A percentile compares a stretch with the other conserved stretches of the same genome.
These are phyloP conservation scores for Zoroaster sp. DNA, from an alignment of 53 echinoderm and acorn worm genomes.

Conservation along the genomic window DNA sequence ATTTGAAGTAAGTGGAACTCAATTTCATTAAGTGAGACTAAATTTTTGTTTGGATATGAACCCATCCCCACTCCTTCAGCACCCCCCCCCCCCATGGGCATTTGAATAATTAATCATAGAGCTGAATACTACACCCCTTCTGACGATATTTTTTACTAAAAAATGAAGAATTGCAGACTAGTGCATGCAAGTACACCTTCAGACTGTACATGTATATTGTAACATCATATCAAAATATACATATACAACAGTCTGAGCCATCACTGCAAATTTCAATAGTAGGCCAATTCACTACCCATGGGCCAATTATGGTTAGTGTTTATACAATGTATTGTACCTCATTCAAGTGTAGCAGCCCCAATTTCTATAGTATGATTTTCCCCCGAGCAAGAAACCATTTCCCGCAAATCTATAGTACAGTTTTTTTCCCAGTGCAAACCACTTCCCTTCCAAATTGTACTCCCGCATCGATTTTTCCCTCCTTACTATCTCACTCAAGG, in stretches of 20 bases:
- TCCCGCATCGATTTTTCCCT: background rate
- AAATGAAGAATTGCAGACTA: too few species aligned
- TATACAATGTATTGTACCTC: background rate
- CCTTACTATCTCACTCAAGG: constrained; percentile 3
- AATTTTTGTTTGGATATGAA: too few species aligned
- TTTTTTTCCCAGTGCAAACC: background rate
- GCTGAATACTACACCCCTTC: too few species aligned
- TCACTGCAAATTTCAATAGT: background rate
- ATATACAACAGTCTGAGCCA: background rate
- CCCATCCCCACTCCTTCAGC: too few species aligned
- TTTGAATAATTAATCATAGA: too few species aligned
- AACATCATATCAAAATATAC: background rate
- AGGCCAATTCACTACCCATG: background rate
- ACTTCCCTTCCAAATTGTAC: background rate
- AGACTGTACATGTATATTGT: background rate
- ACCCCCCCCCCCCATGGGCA: too few species aligned
- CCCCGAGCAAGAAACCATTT: background rate
- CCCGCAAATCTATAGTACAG: background rate
- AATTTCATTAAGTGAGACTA: too few species aligned
- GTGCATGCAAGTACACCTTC: too few species aligned
- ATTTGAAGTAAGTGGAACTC: too few species aligned
- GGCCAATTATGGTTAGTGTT: background rate
- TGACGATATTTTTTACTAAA: too few species aligned
- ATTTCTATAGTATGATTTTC: background rate
- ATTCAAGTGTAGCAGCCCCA: background rate